These are phyloP conservation scores for Griposia aprilina DNA, from an alignment of 2,888 invertebrate species.

Conservation along the genomic window DNA sequence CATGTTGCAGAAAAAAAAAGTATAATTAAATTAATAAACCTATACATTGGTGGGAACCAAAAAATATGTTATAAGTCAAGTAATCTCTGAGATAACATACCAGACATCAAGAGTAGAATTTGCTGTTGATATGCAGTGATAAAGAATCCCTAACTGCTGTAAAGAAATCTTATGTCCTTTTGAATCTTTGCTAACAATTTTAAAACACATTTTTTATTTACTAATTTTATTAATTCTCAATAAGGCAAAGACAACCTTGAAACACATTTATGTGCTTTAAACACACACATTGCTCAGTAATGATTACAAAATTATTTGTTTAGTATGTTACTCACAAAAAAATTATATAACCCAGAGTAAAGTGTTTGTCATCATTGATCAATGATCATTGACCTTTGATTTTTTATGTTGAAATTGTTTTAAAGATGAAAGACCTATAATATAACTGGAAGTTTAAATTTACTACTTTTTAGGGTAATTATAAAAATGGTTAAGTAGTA, in stretches of 20 bases:
- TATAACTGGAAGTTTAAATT: neutral
- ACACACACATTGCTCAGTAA: slow-evolving; percentile 27
- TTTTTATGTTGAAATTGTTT: neutral
- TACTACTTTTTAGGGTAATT: neutral
- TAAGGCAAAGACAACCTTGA: slow-evolving; percentile 37
- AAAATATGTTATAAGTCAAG: slow-evolving; percentile 1
- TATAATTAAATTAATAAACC: neutral
- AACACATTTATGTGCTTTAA: slow-evolving; percentile 19
- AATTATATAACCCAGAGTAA: slow-evolving; percentile 23
- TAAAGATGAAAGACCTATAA: neutral
- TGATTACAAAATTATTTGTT: slow-evolving; percentile 22
- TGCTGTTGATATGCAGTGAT: slow-evolving; percentile 1
- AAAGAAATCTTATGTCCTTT: neutral
- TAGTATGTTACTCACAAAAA: slow-evolving; percentile 27
- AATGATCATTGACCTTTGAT: neutral
- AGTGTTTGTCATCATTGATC: slow-evolving; percentile 22
- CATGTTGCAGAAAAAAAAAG: neutral
- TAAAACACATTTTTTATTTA: neutral
- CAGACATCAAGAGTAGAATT: slow-evolving; percentile 8
- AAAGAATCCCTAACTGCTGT: slow-evolving; percentile 6
- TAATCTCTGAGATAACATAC: slow-evolving; percentile 20
- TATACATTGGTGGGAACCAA: neutral
- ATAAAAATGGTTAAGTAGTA: neutral
- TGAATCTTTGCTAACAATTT: neutral
- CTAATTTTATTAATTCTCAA: neutral